Conservation (phyloP, 1,140 invertebrate genomes). For the Drosophila sucinea region DNA sequence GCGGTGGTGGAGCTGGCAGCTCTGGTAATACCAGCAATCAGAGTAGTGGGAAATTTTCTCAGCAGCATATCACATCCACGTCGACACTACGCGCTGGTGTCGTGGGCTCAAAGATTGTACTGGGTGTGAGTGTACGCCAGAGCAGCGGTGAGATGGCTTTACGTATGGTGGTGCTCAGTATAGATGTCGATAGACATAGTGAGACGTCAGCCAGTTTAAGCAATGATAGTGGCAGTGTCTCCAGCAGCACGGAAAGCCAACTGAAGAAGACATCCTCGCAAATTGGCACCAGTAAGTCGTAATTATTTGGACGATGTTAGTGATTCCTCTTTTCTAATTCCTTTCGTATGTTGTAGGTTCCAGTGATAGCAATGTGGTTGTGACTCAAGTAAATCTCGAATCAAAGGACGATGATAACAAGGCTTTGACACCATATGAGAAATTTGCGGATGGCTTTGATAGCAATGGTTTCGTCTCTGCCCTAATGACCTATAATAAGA, state of each 20-base stretch:
- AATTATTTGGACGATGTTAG: no score
- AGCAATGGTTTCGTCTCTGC: conserved; percentile 78
- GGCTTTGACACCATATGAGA: conserved; percentile 70
- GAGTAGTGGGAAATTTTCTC: conserved; percentile 50
- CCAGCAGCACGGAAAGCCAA: conserved; percentile 60
- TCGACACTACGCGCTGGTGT: conserved; percentile 79
- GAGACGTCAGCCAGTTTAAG: conserved; percentile 62
- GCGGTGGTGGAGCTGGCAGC: conserved; percentile 34
- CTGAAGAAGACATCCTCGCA: conserved; percentile 68
- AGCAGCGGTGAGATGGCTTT: conserved; percentile 73
- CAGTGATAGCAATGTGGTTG: conserved; percentile 52
- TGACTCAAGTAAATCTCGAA: conserved; percentile 62
- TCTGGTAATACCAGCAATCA: conserved; percentile 19
- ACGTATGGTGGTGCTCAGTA: conserved; percentile 76
- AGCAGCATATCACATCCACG: conserved; percentile 72
- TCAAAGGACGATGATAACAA: conserved; percentile 78
- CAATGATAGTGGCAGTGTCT: conserved; percentile 69
- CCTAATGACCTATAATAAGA: conserved; percentile 70
- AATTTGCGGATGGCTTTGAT: conserved; percentile 76
- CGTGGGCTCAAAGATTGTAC: conserved; percentile 75
- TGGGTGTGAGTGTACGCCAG: conserved; percentile 72
- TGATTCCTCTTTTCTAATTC: not conserved
- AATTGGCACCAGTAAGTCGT: conserved; percentile 54
- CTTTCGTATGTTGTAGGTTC: conserved; percentile 30
- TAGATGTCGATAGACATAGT: conserved; percentile 65